These are phyloP conservation scores for Irena cyanogastra DNA, from an alignment of 2,113 vertebrate genomes.

Conservation along the genomic window DNA sequence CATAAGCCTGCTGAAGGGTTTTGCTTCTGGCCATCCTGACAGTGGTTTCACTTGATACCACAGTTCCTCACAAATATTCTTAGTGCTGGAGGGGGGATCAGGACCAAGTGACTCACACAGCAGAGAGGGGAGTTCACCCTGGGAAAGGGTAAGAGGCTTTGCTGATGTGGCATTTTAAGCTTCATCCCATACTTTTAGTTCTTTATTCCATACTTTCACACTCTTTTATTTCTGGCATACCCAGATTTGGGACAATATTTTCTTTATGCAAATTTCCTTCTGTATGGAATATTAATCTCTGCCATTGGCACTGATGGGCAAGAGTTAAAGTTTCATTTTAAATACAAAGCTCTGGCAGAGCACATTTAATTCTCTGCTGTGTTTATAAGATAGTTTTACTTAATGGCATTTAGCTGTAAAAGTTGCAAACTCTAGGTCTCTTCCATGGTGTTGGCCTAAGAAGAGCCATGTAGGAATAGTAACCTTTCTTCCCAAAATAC, in stretches of 20 bases:
- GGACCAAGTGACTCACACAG: background rate
- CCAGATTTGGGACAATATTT: conserved; percentile 16
- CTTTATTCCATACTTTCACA: background rate
- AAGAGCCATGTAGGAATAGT: background rate
- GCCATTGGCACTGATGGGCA: background rate
- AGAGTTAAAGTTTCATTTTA: conserved; percentile 14
- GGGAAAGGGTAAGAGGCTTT: background rate
- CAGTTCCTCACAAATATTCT: background rate
- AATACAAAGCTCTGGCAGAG: background rate
- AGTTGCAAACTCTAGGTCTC: background rate
- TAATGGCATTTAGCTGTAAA: background rate
- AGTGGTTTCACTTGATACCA: background rate
- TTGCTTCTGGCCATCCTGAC: background rate
- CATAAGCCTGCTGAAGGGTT: background rate
- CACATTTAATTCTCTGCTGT: background rate
- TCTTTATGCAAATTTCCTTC: conserved; percentile 13
- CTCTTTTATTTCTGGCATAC: background rate
- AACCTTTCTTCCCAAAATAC: background rate
- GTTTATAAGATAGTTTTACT: background rate
- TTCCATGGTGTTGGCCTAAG: background rate
- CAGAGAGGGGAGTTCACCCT: background rate
- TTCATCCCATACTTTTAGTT: background rate
- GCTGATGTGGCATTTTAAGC: background rate
- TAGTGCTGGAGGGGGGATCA: background rate
- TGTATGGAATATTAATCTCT: background rate